Conservation (phyloP, 2,797 vertebrate genomes). For the Gallinago nigripennis region DNA sequence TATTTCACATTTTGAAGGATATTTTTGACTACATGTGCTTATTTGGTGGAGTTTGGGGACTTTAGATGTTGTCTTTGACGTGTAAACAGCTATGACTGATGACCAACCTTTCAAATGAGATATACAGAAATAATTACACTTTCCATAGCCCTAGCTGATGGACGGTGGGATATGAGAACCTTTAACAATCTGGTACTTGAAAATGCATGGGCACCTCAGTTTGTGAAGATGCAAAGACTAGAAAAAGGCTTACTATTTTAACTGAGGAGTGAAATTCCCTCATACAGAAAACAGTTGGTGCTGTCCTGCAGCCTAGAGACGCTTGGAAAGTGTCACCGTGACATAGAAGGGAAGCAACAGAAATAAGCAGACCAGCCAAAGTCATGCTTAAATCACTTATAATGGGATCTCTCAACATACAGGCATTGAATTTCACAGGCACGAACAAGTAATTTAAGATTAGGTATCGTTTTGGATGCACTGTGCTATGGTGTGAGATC, state of each 20-base stretch:
- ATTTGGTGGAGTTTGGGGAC: neutral
- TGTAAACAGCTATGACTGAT: neutral
- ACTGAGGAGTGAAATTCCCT: neutral
- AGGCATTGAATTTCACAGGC: neutral
- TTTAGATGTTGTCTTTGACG: neutral
- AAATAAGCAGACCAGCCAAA: neutral
- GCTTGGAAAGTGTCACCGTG: neutral
- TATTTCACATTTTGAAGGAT: neutral
- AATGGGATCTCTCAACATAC: neutral
- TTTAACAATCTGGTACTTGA: neutral
- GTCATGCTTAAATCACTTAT: neutral
- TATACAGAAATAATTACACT: neutral
- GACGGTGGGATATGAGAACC: neutral
- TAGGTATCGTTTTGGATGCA: fast-evolving
- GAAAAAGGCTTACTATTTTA: neutral
- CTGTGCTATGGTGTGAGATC: neutral
- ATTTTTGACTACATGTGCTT: neutral
- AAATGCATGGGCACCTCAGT: neutral
- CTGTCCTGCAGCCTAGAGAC: neutral
- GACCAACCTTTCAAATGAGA: neutral
- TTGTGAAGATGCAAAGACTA: neutral
- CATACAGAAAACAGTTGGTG: neutral
- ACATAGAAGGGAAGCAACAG: neutral
- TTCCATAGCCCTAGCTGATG: neutral
- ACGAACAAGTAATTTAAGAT: neutral